Percentiles rank a stretch among this genome's conserved stretches.
Evolutionary conservation across 2,797 vertebrate species (phyloP).

Genomic region (Tiaroga cobitis): DNA sequence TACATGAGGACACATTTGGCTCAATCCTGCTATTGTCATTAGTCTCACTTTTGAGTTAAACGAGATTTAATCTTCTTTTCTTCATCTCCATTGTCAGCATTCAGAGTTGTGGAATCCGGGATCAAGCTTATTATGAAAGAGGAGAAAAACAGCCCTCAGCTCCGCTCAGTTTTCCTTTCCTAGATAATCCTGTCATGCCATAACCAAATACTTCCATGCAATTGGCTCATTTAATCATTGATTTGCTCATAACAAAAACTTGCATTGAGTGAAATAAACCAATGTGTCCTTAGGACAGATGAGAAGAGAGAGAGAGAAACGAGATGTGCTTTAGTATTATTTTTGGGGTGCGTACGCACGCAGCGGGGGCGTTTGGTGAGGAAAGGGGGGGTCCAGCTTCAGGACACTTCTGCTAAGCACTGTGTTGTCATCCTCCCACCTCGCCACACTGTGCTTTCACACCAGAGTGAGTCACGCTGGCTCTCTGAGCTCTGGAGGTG

Average conservation of each 20-base stretch:
- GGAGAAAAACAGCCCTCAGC: slow-evolving; percentile 27
- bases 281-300: slow-evolving; percentile 65
- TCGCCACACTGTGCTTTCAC: slow-evolving; percentile 72
- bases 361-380: slow-evolving; percentile 62
- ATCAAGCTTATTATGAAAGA: slow-evolving; percentile 48
- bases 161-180: slow-evolving; percentile 50
- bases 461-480: slow-evolving; percentile 74
- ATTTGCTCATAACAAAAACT: slow-evolving; percentile 51
- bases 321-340: slow-evolving; percentile 59
- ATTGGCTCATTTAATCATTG: slow-evolving; percentile 43
- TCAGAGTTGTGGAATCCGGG: slow-evolving; percentile 34
- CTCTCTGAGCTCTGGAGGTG: slow-evolving; percentile 59
- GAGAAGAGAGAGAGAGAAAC: slow-evolving; percentile 16
- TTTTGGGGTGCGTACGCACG: slow-evolving; percentile 62
- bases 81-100: slow-evolving; percentile 31
- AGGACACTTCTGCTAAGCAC: slow-evolving; percentile 73
- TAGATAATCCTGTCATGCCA: slow-evolving; percentile 69
- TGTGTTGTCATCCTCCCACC: slow-evolving; percentile 82
- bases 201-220: slow-evolving; percentile 61
- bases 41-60: slow-evolving; percentile 31
- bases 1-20: slow-evolving; percentile 6
- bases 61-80: slow-evolving; percentile 3
- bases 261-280: slow-evolving; percentile 45
- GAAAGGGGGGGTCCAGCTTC: slow-evolving; percentile 65
- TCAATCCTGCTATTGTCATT: slow-evolving; percentile 35